A percentile compares a stretch with the other conserved stretches of the same genome.
Conservation (phyloP, 2,888 invertebrate genomes). For the Acleris laterana region DNA sequence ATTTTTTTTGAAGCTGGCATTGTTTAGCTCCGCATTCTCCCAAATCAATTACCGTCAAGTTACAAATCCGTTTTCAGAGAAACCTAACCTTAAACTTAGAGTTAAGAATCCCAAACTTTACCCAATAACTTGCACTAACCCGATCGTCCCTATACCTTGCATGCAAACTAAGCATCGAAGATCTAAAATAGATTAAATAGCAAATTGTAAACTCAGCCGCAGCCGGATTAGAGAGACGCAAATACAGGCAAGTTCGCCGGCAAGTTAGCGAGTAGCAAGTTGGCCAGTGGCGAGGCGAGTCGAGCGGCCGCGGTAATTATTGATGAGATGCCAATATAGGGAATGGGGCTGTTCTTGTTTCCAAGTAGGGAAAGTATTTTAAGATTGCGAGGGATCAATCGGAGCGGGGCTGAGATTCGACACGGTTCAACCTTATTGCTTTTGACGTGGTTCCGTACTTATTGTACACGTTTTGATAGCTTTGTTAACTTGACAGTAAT, state of each 20-base stretch:
- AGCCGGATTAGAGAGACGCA: constrained; percentile 25
- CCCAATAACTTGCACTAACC: not conserved
- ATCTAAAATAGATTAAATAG: constrained; percentile 38
- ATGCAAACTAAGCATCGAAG: constrained; percentile 18
- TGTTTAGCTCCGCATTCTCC: no score
- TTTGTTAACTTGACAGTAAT: no score
- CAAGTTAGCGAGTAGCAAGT: constrained; percentile 21
- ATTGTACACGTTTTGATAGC: no score
- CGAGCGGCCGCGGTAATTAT: constrained; percentile 19
- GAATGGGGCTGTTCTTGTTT: constrained; percentile 8
- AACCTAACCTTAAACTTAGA: constrained; percentile 1
- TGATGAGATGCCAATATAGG: constrained; percentile 18
- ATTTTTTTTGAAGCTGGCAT: no score
- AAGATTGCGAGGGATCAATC: not conserved
- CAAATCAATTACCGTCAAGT: not conserved
- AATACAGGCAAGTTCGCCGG: constrained; percentile 29
- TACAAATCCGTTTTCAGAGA: not conserved
- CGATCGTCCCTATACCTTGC: not conserved
- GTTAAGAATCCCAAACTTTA: not conserved
- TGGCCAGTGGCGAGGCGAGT: constrained; percentile 4
- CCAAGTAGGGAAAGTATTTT: not conserved
- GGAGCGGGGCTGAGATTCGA: no score
- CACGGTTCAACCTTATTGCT: no score
- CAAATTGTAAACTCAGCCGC: constrained; percentile 35
- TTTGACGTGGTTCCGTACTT: no score